Percentiles rank a stretch among this genome's conserved stretches.
phyloP scores from a whole-genome alignment of 2,113 vertebrate genomes.

The Corvus cornix region DNA sequence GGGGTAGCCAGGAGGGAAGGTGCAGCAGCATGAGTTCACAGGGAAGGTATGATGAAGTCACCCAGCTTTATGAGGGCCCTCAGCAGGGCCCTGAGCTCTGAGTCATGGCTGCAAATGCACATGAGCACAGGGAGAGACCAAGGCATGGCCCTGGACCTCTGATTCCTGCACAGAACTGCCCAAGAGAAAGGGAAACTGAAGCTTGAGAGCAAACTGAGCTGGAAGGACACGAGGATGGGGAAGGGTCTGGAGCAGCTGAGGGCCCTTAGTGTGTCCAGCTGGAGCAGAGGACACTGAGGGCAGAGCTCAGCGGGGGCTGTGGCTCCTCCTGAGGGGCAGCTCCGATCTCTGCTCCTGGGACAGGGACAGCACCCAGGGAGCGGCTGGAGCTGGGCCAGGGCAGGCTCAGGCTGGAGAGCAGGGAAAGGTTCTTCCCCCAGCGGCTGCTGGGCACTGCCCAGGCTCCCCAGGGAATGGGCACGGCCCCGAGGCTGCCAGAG shows the following conservation, averaged over 20 bases:
- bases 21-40: constrained; percentile 54
- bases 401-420: not conserved
- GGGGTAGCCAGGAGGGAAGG: constrained; percentile 65
- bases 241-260: not conserved
- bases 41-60: constrained; percentile 63
- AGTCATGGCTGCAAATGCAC: not conserved
- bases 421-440: not conserved
- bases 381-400: not conserved
- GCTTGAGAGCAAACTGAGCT: not conserved
- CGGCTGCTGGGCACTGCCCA: not conserved
- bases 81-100: not conserved
- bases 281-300: not conserved
- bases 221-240: not conserved
- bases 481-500: not conserved
- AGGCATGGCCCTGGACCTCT: not conserved
- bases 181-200: not conserved
- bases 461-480: not conserved
- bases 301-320: not conserved
- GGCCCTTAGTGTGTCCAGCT: not conserved
- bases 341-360: not conserved
- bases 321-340: not conserved
- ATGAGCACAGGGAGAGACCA: not conserved
- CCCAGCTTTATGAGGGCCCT: constrained; percentile 1
- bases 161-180: not conserved
- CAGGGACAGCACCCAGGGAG: not conserved